phyloP scores from a whole-genome alignment of 2,888 invertebrate genomes.

The Spialia ferax region DNA sequence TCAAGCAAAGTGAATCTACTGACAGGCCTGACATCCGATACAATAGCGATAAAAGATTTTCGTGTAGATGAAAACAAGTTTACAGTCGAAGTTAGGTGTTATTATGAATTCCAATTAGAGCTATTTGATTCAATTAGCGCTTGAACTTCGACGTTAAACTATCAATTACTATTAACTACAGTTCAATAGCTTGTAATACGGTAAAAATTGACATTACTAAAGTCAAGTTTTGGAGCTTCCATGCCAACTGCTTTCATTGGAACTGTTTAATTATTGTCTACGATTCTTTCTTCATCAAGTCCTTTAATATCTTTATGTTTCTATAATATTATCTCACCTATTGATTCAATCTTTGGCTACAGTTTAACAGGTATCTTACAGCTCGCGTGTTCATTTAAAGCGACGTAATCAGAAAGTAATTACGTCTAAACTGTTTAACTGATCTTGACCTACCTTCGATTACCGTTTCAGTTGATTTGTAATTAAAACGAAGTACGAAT shows the following conservation, averaged over 20 bases:
- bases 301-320: background rate
- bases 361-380: constrained; percentile 17
- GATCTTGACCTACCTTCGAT: constrained; percentile 36
- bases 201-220: background rate
- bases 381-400: constrained; percentile 26
- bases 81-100: background rate
- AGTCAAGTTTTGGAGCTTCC: background rate
- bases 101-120: background rate
- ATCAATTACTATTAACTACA: background rate
- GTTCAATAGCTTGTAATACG: background rate
- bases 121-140: background rate
- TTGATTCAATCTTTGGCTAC: background rate
- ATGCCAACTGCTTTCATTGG: background rate
- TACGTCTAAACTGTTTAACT: constrained; percentile 25
- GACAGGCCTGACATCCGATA: background rate
- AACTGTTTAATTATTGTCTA: background rate
- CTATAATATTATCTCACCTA: background rate
- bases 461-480: constrained; percentile 26
- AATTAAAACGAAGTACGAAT: constrained; percentile 12
- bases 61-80: background rate
- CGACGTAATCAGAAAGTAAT: constrained; percentile 30
- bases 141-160: background rate
- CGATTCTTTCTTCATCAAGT: no score
- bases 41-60: constrained; percentile 4
- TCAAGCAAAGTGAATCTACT: constrained; percentile 25